Conservation (phyloP, 2,797 vertebrate genomes). For the Protonibea diacanthus region DNA sequence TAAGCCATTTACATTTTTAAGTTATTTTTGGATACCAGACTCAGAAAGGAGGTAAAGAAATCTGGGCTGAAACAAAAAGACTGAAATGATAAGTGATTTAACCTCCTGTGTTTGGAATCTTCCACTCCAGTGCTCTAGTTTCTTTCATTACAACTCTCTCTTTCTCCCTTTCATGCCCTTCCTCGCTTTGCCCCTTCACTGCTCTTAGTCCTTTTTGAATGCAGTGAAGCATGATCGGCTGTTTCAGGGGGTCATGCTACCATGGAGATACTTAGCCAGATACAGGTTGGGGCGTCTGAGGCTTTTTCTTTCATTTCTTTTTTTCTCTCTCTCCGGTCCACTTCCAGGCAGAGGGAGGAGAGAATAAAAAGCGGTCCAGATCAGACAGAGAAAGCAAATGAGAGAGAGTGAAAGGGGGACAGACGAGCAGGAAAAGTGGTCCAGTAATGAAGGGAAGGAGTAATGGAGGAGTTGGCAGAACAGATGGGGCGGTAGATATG, state of each 20-base stretch:
- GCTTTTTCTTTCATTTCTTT: slow-evolving; percentile 71
- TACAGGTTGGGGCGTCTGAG: slow-evolving; percentile 72
- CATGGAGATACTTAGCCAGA: slow-evolving; percentile 79
- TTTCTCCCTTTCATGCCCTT: slow-evolving; percentile 38
- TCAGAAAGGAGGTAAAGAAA: slow-evolving; percentile 22
- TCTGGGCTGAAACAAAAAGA: slow-evolving; percentile 51
- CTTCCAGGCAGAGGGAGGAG: slow-evolving; percentile 68
- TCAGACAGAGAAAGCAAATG: slow-evolving; percentile 48
- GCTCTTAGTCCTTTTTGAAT: slow-evolving; percentile 73
- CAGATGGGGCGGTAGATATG: slow-evolving; percentile 54
- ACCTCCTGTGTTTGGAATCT: slow-evolving; percentile 53
- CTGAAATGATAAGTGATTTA: slow-evolving; percentile 63
- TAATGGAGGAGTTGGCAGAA: slow-evolving; percentile 68
- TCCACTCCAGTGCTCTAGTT: slow-evolving; percentile 51
- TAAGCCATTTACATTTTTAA: slow-evolving; percentile 17
- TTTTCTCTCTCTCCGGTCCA: slow-evolving; percentile 32
- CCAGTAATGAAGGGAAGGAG: slow-evolving; percentile 66
- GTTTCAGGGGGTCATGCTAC: slow-evolving; percentile 77
- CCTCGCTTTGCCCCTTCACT: slow-evolving; percentile 50
- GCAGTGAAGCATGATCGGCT: slow-evolving; percentile 76
- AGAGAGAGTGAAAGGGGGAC: slow-evolving; percentile 35
- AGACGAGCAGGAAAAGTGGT: slow-evolving; percentile 57
- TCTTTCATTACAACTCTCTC: slow-evolving; percentile 48
- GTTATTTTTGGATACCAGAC: slow-evolving; percentile 10
- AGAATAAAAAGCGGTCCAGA: slow-evolving; percentile 67